A percentile compares a stretch with the other conserved stretches of the same genome.
Evolutionary conservation across 2,888 invertebrate species (phyloP).

Genomic region (Sarcophaga carnaria): DNA sequence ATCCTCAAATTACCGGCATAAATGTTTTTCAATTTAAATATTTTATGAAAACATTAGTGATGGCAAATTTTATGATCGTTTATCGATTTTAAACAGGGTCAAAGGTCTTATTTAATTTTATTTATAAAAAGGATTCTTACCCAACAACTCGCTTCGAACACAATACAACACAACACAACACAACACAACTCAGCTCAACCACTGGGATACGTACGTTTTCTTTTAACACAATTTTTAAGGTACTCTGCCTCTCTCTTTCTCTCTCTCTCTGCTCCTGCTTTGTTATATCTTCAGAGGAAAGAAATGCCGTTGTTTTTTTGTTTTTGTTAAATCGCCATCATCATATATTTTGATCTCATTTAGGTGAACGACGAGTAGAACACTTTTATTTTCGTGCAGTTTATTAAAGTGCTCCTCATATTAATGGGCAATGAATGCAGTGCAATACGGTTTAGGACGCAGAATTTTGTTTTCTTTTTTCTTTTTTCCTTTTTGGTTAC

Average conservation of each 20-base stretch:
- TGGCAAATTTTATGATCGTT: constrained; percentile 57
- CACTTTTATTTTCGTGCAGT: constrained; percentile 67
- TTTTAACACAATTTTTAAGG: no score
- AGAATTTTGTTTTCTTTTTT: not conserved
- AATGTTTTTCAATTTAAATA: constrained; percentile 58
- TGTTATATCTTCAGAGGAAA: no score
- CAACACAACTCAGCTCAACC: no score
- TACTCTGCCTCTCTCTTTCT: no score
- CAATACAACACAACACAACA: no score
- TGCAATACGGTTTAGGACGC: not conserved
- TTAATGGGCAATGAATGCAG: constrained; percentile 28
- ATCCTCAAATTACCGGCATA: constrained; percentile 19
- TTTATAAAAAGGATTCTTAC: constrained; percentile 34
- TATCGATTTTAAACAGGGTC: constrained; percentile 65
- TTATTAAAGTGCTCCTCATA: constrained; percentile 51
- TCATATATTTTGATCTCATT: constrained; percentile 57
- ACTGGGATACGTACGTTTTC: no score
- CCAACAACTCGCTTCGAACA: constrained; percentile 5
- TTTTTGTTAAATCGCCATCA: constrained; percentile 47
- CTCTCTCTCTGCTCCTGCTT: no score
- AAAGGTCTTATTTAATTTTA: constrained; percentile 60
- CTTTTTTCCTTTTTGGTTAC: not conserved
- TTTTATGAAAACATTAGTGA: constrained; percentile 44
- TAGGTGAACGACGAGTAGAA: constrained; percentile 47
- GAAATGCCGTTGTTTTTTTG: constrained; percentile 3